A percentile compares a stretch with the other conserved stretches of the same genome.
Conservation (phyloP, 2,113 vertebrate genomes). For the Etheostoma cragini region DNA sequence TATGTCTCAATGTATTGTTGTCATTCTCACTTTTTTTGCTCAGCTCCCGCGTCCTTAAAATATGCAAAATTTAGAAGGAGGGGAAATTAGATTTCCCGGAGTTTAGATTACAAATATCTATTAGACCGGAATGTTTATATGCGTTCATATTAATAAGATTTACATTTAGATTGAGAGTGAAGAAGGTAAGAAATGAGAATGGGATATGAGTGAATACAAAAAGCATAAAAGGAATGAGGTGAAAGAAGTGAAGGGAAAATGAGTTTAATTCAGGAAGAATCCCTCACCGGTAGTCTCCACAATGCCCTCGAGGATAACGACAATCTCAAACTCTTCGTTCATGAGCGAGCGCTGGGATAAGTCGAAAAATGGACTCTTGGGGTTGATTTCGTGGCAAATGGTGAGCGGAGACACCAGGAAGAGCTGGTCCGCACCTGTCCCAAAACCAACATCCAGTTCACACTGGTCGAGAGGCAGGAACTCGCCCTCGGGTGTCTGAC, state of each 20-base stretch:
- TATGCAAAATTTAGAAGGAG: conserved; percentile 14
- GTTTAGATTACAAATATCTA: conserved; percentile 19
- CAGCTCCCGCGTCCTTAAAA: background rate
- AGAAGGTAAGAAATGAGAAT: background rate
- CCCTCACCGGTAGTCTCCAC: conserved; percentile 91
- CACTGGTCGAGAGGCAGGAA: conserved; percentile 93
- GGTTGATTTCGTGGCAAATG: conserved; percentile 92
- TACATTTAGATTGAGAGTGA: conserved; percentile 55
- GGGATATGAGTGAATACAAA: background rate
- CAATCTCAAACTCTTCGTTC: conserved; percentile 91
- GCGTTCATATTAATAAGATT: conserved; percentile 42
- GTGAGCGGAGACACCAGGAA: conserved; percentile 93
- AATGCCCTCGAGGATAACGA: conserved; percentile 93
- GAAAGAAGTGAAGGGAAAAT: background rate
- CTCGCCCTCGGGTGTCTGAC: conserved; percentile 92
- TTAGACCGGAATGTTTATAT: conserved; percentile 23
- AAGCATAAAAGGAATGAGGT: background rate
- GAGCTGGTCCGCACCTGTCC: conserved; percentile 92
- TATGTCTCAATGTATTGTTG: conserved; percentile 39
- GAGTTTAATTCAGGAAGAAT: background rate
- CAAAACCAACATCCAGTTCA: conserved; percentile 91
- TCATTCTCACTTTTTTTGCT: conserved; percentile 1
- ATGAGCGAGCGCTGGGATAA: conserved; percentile 90
- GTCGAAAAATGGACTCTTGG: conserved; percentile 91
- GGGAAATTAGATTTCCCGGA: conserved; percentile 39